Evolutionary conservation across 2,797 vertebrate genomes (phyloP).

Genomic region (Sardinella longiceps): DNA sequence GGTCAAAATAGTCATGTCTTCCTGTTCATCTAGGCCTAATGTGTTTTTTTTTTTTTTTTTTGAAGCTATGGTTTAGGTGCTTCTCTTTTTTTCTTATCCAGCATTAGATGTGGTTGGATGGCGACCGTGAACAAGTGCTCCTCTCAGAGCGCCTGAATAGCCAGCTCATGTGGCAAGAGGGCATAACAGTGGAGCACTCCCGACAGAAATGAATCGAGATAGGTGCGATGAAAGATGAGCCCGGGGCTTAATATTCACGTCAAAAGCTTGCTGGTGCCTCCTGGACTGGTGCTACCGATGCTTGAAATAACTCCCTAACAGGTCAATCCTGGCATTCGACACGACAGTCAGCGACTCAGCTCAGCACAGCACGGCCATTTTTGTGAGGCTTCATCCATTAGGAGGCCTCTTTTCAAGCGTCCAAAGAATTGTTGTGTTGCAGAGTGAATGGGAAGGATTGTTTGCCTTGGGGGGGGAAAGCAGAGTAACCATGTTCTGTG

Average conservation of each 20-base stretch:
- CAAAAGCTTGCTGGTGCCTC: slow-evolving; percentile 42
- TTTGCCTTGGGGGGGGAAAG: slow-evolving; percentile 37
- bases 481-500: background rate
- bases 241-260: slow-evolving; percentile 44
- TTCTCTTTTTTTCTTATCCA: background rate
- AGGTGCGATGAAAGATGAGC: slow-evolving; percentile 47
- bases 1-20: no score
- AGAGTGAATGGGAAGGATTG: slow-evolving; percentile 52
- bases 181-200: slow-evolving; percentile 26
- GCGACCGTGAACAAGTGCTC: slow-evolving; percentile 35
- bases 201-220: slow-evolving; percentile 35
- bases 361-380: background rate
- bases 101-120: background rate
- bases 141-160: slow-evolving; percentile 21
- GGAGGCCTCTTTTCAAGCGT: background rate
- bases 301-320: slow-evolving; percentile 37
- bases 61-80: background rate
- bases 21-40: no score
- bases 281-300: slow-evolving; percentile 34
- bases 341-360: slow-evolving; percentile 17
- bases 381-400: background rate
- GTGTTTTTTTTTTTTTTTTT: no score
- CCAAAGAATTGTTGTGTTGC: slow-evolving; percentile 24
- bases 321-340: slow-evolving; percentile 27
- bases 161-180: background rate